phyloP scores from a whole-genome alignment of 53 echinoderm and acorn worm species.

The Arbacia lixula region DNA sequence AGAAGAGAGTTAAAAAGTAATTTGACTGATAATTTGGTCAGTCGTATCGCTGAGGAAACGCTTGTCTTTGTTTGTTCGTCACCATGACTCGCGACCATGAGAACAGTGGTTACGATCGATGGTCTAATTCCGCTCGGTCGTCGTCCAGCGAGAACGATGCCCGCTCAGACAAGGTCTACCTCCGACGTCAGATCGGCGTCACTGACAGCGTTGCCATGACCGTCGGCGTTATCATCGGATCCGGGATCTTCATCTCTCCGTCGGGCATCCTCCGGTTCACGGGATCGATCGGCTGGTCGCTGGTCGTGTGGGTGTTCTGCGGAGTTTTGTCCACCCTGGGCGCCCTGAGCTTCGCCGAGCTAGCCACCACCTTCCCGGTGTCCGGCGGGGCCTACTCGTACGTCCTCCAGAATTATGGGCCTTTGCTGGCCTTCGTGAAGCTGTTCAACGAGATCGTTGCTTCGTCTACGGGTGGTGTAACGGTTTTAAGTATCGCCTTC shows the following conservation, averaged over 20 bases:
- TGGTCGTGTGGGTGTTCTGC: conserved; percentile 9
- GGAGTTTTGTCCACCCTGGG: neutral
- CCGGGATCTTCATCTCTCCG: conserved; percentile 23
- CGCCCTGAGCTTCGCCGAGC: conserved; percentile 28
- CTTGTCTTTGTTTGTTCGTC: too few relatives aligned
- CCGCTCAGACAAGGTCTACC: neutral
- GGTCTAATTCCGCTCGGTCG: too few relatives aligned
- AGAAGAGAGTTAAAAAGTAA: too few relatives aligned
- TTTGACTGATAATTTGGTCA: too few relatives aligned
- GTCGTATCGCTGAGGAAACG: too few relatives aligned
- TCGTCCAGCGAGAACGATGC: too few relatives aligned
- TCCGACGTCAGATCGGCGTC: neutral
- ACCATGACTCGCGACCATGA: too few relatives aligned
- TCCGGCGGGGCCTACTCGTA: conserved; percentile 12
- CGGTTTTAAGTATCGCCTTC: neutral
- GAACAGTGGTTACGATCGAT: too few relatives aligned
- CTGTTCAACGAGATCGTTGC: conserved; percentile 2
- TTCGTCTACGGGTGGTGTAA: neutral
- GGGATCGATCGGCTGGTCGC: neutral
- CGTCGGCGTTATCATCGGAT: conserved; percentile 11
- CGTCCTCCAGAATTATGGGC: conserved; percentile 3
- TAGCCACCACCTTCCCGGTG: conserved; percentile 6
- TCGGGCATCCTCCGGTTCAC: neutral
- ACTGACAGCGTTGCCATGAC: conserved; percentile 1
- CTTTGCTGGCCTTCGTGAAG: neutral